These are phyloP conservation scores for Microcebus ravelobensis DNA, from an alignment of 2,113 vertebrate genomes.

Conservation along the genomic window DNA sequence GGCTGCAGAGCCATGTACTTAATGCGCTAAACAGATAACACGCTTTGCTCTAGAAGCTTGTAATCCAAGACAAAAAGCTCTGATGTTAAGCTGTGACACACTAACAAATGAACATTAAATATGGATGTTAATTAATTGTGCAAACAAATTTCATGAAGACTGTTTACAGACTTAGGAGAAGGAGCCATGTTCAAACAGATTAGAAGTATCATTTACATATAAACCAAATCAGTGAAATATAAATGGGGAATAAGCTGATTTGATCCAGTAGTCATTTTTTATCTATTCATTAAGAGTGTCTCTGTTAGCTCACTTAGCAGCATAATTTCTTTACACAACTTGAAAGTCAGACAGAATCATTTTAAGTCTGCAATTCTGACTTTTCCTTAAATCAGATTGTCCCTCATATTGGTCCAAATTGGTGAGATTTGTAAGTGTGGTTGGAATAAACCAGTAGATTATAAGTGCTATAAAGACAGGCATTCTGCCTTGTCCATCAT, in stretches of 20 bases:
- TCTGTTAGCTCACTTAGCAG: background rate
- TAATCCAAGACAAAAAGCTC: conserved; percentile 24
- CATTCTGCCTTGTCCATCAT: rapidly evolving
- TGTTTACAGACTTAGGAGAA: conserved; percentile 29
- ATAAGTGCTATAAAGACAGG: rapidly evolving
- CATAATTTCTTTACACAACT: background rate
- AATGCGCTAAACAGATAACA: background rate
- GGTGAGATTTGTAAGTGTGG: background rate
- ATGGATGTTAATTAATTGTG: conserved; percentile 59
- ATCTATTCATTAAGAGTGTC: conserved; percentile 43
- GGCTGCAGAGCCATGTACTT: rapidly evolving
- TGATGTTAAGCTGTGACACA: conserved; percentile 38
- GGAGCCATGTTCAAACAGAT: conserved; percentile 69
- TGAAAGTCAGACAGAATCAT: background rate
- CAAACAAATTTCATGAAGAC: conserved; percentile 70
- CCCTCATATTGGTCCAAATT: background rate
- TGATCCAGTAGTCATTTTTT: conserved; percentile 48
- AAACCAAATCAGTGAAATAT: conserved; percentile 41
- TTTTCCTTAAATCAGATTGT: background rate
- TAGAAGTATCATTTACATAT: conserved; percentile 54
- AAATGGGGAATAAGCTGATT: conserved; percentile 37
- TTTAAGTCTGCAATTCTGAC: background rate
- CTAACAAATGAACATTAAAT: conserved; percentile 65
- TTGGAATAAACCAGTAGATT: background rate
- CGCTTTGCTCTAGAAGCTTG: background rate